These are phyloP conservation scores for Scytalopus superciliaris DNA, from an alignment of 2,113 vertebrate species.

Conservation along the genomic window DNA sequence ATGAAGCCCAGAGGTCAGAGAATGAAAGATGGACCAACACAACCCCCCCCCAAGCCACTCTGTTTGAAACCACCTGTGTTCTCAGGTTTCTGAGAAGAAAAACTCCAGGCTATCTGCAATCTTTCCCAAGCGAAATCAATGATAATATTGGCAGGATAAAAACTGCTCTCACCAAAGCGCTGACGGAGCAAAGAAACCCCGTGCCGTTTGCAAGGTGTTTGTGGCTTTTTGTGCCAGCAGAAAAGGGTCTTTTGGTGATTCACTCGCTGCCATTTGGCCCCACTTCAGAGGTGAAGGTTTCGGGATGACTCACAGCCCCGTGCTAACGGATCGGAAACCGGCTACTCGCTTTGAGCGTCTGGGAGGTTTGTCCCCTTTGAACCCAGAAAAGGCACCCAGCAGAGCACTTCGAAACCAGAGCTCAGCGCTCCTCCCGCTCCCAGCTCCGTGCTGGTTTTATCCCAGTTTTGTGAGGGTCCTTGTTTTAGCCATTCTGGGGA, in stretches of 20 bases:
- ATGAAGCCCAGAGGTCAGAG: background rate
- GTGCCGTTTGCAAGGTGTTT: background rate
- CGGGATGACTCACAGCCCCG: background rate
- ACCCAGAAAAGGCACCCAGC: background rate
- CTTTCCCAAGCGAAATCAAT: background rate
- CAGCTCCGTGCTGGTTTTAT: background rate
- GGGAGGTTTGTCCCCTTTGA: background rate
- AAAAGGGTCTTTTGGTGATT: constrained; percentile 1
- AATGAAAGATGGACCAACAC: background rate
- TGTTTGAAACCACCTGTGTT: background rate
- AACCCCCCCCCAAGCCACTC: background rate
- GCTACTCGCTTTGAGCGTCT: background rate
- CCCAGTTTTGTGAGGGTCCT: background rate
- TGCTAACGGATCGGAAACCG: background rate
- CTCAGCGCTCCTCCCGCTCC: rapidly evolving
- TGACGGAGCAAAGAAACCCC: background rate
- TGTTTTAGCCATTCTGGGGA: background rate
- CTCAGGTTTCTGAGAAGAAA: background rate
- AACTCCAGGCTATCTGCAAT: background rate
- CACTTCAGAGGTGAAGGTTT: constrained; percentile 24
- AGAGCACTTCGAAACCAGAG: background rate
- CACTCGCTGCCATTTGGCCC: background rate
- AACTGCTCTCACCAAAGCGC: background rate
- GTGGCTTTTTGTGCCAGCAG: background rate
- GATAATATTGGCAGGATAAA: background rate